These are phyloP conservation scores for Dascillus cervinus DNA, from an alignment of 2,888 invertebrate genomes.

Conservation along the genomic window DNA sequence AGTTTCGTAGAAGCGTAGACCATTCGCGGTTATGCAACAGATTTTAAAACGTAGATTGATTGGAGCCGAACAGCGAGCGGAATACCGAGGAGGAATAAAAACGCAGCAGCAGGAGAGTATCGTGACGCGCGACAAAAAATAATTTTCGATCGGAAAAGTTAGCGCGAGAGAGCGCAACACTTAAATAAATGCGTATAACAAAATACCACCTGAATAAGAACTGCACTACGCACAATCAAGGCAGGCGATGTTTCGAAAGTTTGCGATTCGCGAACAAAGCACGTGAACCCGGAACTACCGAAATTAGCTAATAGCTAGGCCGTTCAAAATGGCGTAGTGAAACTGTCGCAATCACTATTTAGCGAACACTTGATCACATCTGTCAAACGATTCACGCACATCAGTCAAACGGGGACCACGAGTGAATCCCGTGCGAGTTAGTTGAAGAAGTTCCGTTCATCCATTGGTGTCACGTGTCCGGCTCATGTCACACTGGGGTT, in stretches of 20 bases:
- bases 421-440: constrained; percentile 13
- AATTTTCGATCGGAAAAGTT: too few species aligned
- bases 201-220: too few species aligned
- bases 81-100: too few species aligned
- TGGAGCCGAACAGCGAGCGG: too few species aligned
- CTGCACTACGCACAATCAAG: constrained; percentile 13
- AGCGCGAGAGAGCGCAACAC: too few species aligned
- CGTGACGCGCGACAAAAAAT: too few species aligned
- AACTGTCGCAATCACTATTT: constrained; percentile 15
- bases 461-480: constrained; percentile 13
- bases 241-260: constrained; percentile 15
- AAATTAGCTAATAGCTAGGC: constrained; percentile 19
- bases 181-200: too few species aligned
- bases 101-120: too few species aligned
- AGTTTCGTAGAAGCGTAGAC: too few species aligned
- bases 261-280: constrained; percentile 16
- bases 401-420: constrained; percentile 14
- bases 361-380: constrained; percentile 12
- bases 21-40: too few species aligned
- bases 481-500: constrained; percentile 8
- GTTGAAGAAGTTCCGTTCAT: constrained; percentile 8
- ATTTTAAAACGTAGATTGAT: too few species aligned
- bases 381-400: constrained; percentile 13
- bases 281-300: constrained; percentile 22
- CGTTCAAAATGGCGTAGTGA: constrained; percentile 20